These are phyloP conservation scores for Cerceris ruficornis DNA, from an alignment of 2,888 invertebrate species.

Conservation along the genomic window DNA sequence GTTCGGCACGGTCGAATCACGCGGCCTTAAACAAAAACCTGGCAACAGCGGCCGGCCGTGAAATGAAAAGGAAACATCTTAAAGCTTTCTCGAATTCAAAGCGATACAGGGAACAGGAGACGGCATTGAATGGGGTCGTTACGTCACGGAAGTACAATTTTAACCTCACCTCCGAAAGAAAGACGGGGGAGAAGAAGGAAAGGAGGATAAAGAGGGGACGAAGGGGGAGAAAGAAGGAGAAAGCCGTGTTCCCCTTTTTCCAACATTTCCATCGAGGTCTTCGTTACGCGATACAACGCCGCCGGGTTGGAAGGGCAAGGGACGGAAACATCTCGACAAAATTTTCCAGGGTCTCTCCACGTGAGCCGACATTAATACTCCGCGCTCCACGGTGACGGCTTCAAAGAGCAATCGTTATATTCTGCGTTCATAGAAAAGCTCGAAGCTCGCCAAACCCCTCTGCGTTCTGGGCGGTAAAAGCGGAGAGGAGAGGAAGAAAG, in stretches of 20 bases:
- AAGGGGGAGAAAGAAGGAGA: not conserved
- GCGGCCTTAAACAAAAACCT: conserved; percentile 22
- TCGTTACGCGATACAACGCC: conserved; percentile 43
- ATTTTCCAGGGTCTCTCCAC: conserved; percentile 50
- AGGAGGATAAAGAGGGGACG: not conserved
- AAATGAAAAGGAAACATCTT: conserved; percentile 48
- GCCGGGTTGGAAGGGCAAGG: conserved; percentile 15
- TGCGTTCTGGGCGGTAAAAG: conserved; percentile 54
- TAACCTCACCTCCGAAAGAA: conserved; percentile 30
- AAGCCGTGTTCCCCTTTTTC: conserved; percentile 3
- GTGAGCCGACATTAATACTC: conserved; percentile 58
- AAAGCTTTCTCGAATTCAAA: conserved; percentile 45
- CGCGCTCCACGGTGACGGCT: conserved; percentile 64
- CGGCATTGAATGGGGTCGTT: conserved; percentile 45
- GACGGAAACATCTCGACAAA: conserved; percentile 64
- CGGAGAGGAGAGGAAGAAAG: conserved; percentile 35
- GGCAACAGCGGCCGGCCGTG: conserved; percentile 8
- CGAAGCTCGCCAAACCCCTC: conserved; percentile 27
- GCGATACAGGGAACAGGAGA: conserved; percentile 28
- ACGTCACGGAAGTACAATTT: conserved; percentile 48
- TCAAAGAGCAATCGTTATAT: conserved; percentile 73
- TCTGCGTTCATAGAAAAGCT: conserved; percentile 63
- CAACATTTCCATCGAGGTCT: conserved; percentile 39
- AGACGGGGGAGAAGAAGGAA: not conserved
- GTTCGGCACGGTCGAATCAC: not conserved